Base-by-base conservation (phyloP, 2,888 invertebrate genomes). In the Amphipoea oculea region DNA sequence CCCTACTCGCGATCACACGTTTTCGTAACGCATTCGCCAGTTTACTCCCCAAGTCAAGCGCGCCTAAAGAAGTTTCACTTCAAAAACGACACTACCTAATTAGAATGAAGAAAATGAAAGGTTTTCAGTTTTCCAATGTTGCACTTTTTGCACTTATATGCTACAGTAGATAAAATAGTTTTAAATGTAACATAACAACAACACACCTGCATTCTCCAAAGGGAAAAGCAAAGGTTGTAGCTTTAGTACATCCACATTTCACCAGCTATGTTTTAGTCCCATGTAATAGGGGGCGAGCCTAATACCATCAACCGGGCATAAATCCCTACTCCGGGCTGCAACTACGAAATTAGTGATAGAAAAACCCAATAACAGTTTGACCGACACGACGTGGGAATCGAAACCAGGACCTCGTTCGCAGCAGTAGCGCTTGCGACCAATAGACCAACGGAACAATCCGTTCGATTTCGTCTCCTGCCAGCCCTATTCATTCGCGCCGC, bases 401-500 rank as follows among this genome's bases (percentile, higher is more conserved):
- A 63, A 63, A 17, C 17, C 7, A 63, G 17, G 17, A 63, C 63
- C 17, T 63, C 36, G 7, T 17, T 1, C 17, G 7, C 17, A 63
- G 17, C 20, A 36, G 17, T 63, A 63, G 7, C 9, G 5, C 36
- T 17, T 63, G 36, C 17, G 7, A 36, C 63, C 29, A 2, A 62
- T 29, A 4, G 0, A 62, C 29, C 29, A n/a, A 62, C 40, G 5
- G 4, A 0, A 5, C 48, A 76, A 57, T 48, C 57, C 23, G 40
- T 71, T 76, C 1, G 74, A 57, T 76, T 77, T 36, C 29, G 48
- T 40, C 51, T 57, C 0, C 12, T 68, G 88, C 42, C 88, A 91
- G 62, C 91, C 91, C 90, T 91, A 68, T 70, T 80, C 81, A 36
- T 80, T 84, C 77, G 73, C 80, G 71, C 80, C 85, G 86, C 90